phyloP scores from a whole-genome alignment of 2,797 vertebrate species.

The Sebastes baramenuke region DNA sequence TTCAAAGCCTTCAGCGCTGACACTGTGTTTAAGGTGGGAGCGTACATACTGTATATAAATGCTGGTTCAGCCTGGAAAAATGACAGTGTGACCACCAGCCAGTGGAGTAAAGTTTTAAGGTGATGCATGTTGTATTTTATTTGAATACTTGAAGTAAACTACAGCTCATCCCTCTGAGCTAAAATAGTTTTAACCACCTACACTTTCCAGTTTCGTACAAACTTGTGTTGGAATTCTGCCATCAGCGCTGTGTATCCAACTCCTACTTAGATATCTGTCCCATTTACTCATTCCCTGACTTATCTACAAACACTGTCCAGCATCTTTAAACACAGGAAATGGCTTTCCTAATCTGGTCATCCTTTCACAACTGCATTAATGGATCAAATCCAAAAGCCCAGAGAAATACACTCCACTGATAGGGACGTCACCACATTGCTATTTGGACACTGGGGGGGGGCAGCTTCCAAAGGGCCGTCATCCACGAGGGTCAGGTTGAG shows the following conservation, averaged over 20 bases:
- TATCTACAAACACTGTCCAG: constrained; percentile 55
- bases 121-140: not conserved
- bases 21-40: constrained; percentile 24
- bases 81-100: constrained; percentile 25
- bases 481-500: not conserved
- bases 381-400: constrained; percentile 7
- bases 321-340: constrained; percentile 71
- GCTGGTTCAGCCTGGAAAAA: constrained; percentile 5
- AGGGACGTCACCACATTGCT: constrained; percentile 42
- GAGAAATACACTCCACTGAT: not conserved
- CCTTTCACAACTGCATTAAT: constrained; percentile 43
- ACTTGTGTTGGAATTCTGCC: constrained; percentile 1
- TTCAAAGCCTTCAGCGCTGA: constrained; percentile 16
- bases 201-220: not conserved
- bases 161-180: not conserved
- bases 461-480: not conserved
- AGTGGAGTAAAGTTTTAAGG: not conserved
- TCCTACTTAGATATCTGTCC: constrained; percentile 8
- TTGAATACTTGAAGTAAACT: constrained; percentile 13
- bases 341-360: constrained; percentile 52
- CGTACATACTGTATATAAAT: constrained; percentile 1
- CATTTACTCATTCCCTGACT: constrained; percentile 42
- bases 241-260: not conserved
- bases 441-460: constrained; percentile 21
- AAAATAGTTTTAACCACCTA: constrained; percentile 1